phyloP scores from a whole-genome alignment of 2,888 invertebrate genomes.

The Cylloceria caligata region DNA sequence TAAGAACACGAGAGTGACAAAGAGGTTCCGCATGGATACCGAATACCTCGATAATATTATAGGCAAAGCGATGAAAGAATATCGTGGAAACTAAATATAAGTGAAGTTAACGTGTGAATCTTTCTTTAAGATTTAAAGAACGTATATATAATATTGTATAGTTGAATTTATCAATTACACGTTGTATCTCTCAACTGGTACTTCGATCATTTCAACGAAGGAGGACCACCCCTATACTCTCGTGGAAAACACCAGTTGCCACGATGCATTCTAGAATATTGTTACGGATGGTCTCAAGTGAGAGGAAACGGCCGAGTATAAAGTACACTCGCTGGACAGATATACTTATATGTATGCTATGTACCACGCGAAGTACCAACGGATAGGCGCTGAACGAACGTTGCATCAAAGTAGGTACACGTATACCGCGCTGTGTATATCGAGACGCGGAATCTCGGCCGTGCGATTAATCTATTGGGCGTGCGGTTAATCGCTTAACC shows the following conservation, averaged over 20 bases:
- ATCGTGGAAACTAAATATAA: conserved; percentile 26
- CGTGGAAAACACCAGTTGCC: not conserved
- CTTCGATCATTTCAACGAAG: conserved; percentile 2
- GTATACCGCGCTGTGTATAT: conserved; percentile 13
- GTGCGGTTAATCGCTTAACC: conserved; percentile 78
- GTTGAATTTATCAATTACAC: conserved; percentile 41
- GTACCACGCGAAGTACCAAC: not conserved
- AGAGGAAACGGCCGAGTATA: conserved; percentile 43
- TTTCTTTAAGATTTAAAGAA: conserved; percentile 8
- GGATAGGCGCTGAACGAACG: conserved; percentile 24
- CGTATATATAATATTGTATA: not conserved
- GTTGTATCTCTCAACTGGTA: conserved; percentile 1
- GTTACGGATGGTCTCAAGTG: conserved; percentile 10
- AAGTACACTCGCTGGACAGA: conserved; percentile 30
- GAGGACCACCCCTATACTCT: conserved; percentile 3
- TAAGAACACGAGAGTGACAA: conserved; percentile 57
- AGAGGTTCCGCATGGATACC: conserved; percentile 33
- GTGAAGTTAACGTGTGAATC: conserved; percentile 25
- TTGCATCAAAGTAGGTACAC: not conserved
- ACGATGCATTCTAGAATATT: conserved; percentile 17
- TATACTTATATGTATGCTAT: conserved; percentile 14
- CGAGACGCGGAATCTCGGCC: conserved; percentile 61
- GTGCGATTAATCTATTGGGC: conserved; percentile 76
- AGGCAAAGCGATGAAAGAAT: conserved; percentile 26
- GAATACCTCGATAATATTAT: conserved; percentile 44